Conservation (phyloP, 2,797 vertebrate genomes). For the Netta rufina region DNA sequence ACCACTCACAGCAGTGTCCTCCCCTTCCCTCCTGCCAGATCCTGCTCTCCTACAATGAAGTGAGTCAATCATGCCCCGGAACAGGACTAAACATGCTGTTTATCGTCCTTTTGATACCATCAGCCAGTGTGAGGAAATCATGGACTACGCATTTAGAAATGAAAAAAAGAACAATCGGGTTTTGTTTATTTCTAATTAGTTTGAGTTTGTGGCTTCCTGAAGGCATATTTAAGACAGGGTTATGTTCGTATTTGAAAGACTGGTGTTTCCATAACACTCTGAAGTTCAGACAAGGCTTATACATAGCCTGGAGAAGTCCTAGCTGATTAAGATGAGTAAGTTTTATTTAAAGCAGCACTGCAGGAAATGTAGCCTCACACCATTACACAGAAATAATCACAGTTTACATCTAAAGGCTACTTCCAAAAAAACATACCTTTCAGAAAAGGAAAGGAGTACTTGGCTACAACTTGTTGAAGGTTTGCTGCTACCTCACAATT, state of each 20-base stretch:
- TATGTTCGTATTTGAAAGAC: background rate
- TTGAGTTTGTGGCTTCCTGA: background rate
- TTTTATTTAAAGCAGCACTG: background rate
- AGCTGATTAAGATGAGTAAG: background rate
- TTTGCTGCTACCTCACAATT: background rate
- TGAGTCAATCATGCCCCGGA: background rate
- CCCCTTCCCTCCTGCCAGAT: background rate
- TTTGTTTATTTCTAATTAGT: conserved; percentile 1
- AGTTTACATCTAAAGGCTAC: background rate
- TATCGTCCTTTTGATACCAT: background rate
- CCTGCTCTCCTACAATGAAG: background rate
- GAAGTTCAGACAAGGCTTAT: background rate
- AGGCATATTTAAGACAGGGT: background rate
- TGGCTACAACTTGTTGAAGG: background rate
- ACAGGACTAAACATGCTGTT: background rate
- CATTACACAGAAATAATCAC: background rate
- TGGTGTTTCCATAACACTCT: background rate
- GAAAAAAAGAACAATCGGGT: background rate
- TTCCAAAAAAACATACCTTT: background rate
- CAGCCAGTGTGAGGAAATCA: background rate
- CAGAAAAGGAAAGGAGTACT: background rate
- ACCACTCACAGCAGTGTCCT: background rate
- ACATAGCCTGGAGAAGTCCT: background rate
- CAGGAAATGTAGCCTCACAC: background rate
- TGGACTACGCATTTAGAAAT: background rate